A percentile compares a stretch with the other conserved stretches of the same genome.
These are phyloP conservation scores for Tachina grossa DNA, from an alignment of 2,888 invertebrate genomes.

Conservation along the genomic window DNA sequence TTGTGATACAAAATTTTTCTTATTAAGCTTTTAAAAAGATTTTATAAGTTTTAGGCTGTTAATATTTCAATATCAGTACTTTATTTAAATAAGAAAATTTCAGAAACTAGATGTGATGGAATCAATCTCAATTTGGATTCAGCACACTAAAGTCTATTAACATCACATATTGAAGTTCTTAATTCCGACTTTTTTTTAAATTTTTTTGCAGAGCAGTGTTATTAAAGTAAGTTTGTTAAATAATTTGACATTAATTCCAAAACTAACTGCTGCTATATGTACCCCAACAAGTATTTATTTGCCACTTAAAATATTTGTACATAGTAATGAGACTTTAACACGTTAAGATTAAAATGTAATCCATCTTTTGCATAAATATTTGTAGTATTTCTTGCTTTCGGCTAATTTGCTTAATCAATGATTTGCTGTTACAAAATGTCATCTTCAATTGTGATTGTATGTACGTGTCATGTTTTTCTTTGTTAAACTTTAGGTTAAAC, in stretches of 20 bases:
- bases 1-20: too few species aligned
- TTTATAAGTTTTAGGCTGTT: too few species aligned
- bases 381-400: conserved; percentile 23
- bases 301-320: not conserved
- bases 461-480: conserved; percentile 1
- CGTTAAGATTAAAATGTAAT: conserved; percentile 66
- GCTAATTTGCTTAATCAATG: conserved; percentile 48
- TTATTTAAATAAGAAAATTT: too few species aligned
- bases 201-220: too few species aligned
- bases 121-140: too few species aligned
- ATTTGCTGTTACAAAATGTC: conserved; percentile 60
- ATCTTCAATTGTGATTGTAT: conserved; percentile 48
- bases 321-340: conserved; percentile 48
- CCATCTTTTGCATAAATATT: conserved; percentile 51
- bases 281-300: not conserved
- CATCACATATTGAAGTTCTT: too few species aligned
- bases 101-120: too few species aligned
- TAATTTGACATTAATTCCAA: not conserved
- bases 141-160: too few species aligned
- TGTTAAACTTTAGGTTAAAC: not conserved
- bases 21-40: too few species aligned
- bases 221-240: not conserved
- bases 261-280: not conserved
- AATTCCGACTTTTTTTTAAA: too few species aligned
- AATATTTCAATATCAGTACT: too few species aligned